Evolutionary conservation across 1,140 invertebrate species (phyloP), one percentile per base, ranked within the genome.

Genomic region (Apis cerana): DNA sequence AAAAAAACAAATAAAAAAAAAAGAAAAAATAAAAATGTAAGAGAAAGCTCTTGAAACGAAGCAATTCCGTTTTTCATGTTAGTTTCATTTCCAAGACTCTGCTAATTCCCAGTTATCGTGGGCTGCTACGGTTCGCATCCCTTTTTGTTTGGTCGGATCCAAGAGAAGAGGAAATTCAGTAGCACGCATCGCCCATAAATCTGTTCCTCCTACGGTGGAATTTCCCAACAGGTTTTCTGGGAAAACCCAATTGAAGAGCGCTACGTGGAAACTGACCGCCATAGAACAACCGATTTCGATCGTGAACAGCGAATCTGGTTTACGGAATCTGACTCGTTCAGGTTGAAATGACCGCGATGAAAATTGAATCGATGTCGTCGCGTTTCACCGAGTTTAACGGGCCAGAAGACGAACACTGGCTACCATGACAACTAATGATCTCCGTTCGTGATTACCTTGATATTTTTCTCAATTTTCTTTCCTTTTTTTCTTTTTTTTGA

Each of bases 301-400:
- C 61, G 61, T 19, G 33, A 56, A 64, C 62, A 23, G 72, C 58
- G 54, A 81, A 81, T 62, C 64, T 43, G 71, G 79, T 75, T 75
- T 81, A 81, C 62, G 54, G 61, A 67, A 81, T 81, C 61, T 48
- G 52, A 54, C 43, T n/a, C 33, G n/a, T 48, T 67, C 33, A 5
- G 48, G 52, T 5, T 65, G 78, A 80, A 74, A 65, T 19, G 21
- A n/a, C 59, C 78, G 33, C 52, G 71, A 54, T 81, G 70, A 58
- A 64, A 75, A 58, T 80, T 65, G 79, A 81, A 81, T 75, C 71
- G 71, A 81, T 50, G 52, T 75, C 48, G 48, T 11, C 52, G 11
- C 71, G 61, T 81, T 67, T 56, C 71, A 54, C 75, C 52, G 21
- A 62, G 52, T 75, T 81, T 58, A 59, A 81, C 79, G 7, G 33